Evolutionary conservation across 1,140 invertebrate species (phyloP).

Genomic region (Camponotus floridanus): DNA sequence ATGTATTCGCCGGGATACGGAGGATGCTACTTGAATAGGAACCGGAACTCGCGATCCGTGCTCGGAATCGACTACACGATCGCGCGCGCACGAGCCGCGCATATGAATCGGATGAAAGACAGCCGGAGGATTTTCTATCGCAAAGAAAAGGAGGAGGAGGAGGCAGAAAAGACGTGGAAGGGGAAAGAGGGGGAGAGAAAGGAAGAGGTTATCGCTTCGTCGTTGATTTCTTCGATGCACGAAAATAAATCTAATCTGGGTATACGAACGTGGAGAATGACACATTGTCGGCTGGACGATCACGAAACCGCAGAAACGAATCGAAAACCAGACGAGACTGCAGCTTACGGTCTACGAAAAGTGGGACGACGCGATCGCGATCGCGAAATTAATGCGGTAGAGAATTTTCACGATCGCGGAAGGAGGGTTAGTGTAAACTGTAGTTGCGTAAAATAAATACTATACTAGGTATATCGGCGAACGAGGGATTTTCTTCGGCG

Average conservation of each 20-base stretch:
- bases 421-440: too few relatives aligned
- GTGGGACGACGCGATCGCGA: neutral
- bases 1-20: slow-evolving; percentile 49
- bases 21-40: slow-evolving; percentile 79
- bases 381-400: slow-evolving; percentile 29
- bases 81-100: slow-evolving; percentile 75
- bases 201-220: slow-evolving; percentile 64
- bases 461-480: neutral
- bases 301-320: slow-evolving; percentile 56
- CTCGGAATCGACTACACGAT: slow-evolving; percentile 80
- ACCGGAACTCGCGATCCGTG: slow-evolving; percentile 82
- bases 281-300: neutral
- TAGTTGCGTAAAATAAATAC: neutral
- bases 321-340: slow-evolving; percentile 47
- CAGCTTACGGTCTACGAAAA: slow-evolving; percentile 11
- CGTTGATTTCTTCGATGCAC: slow-evolving; percentile 72
- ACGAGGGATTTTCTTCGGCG: neutral
- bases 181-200: neutral
- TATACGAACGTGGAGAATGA: neutral
- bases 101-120: slow-evolving; percentile 77
- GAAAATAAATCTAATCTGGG: slow-evolving; percentile 67
- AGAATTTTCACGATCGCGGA: neutral
- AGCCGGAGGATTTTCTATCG: slow-evolving; percentile 38
- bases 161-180: neutral
- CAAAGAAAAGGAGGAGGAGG: neutral